phyloP scores from a whole-genome alignment of 1,140 invertebrate genomes.

The Solen grandis region DNA sequence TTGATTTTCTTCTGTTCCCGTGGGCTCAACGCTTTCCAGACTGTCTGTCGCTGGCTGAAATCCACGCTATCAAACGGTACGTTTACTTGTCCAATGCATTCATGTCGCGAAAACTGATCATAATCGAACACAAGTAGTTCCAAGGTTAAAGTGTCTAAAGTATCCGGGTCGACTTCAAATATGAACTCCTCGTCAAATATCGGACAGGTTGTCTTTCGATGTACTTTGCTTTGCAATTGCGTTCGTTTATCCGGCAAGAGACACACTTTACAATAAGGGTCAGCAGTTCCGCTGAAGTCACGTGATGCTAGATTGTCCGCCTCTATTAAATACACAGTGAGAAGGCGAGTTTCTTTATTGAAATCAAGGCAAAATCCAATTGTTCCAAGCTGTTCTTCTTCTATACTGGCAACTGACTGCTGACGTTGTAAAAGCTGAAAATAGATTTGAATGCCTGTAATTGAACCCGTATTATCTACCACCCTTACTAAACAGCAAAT shows the following conservation, averaged over 20 bases:
- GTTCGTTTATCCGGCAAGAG: conserved; percentile 71
- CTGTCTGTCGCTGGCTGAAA: conserved; percentile 69
- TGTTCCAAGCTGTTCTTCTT: conserved; percentile 76
- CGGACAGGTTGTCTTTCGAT: conserved; percentile 85
- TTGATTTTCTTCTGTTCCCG: conserved; percentile 66
- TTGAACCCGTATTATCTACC: too few species aligned
- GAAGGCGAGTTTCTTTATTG: conserved; percentile 73
- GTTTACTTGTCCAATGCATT: conserved; percentile 77
- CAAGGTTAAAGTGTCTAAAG: conserved; percentile 68
- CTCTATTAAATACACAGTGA: conserved; percentile 76
- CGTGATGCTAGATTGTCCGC: conserved; percentile 75
- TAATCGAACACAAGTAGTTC: conserved; percentile 77
- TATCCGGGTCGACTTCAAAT: conserved; percentile 73
- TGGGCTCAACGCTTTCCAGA: conserved; percentile 76
- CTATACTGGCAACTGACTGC: conserved; percentile 69
- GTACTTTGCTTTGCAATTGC: conserved; percentile 79
- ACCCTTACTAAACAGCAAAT: too few species aligned
- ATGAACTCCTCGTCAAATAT: conserved; percentile 81
- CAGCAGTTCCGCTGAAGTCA: conserved; percentile 74
- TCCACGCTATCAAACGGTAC: conserved; percentile 73
- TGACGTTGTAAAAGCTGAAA: conserved; percentile 67
- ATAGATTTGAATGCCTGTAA: too few species aligned
- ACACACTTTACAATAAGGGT: conserved; percentile 77
- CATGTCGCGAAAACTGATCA: conserved; percentile 78
- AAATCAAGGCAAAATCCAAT: conserved; percentile 76